These are phyloP conservation scores for Probosciger aterrimus DNA, from an alignment of 2,113 vertebrate species.

Conservation along the genomic window DNA sequence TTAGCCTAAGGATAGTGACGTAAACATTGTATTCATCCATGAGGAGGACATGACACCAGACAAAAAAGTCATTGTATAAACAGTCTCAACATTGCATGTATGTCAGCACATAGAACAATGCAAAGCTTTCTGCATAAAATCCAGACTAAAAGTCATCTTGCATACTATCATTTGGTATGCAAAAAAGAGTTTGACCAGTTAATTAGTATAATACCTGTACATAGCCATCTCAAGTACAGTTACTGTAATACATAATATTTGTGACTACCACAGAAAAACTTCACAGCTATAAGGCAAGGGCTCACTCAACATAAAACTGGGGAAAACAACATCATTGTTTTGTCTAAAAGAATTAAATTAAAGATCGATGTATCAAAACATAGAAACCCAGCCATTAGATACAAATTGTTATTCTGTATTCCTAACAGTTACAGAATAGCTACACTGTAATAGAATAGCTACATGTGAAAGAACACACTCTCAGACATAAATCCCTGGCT, in stretches of 20 bases:
- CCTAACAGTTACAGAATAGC: neutral
- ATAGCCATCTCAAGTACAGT: neutral
- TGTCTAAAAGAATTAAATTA: neutral
- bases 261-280: neutral
- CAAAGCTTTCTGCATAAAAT: constrained; percentile 14
- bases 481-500: neutral
- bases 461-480: neutral
- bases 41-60: neutral
- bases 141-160: neutral
- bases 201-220: neutral
- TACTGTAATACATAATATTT: neutral
- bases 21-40: neutral
- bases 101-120: constrained; percentile 41
- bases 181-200: neutral
- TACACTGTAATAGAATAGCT: neutral
- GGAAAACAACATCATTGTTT: neutral
- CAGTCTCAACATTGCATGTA: neutral
- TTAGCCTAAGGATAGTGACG: neutral
- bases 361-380: neutral
- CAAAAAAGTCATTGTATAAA: constrained; percentile 31
- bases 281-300: neutral
- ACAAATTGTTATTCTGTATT: neutral
- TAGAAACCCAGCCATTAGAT: neutral
- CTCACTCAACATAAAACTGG: neutral
- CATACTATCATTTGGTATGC: neutral